Base-by-base conservation (phyloP, 2,888 invertebrate genomes). In the Cataglyphis rosenhaueri region DNA sequence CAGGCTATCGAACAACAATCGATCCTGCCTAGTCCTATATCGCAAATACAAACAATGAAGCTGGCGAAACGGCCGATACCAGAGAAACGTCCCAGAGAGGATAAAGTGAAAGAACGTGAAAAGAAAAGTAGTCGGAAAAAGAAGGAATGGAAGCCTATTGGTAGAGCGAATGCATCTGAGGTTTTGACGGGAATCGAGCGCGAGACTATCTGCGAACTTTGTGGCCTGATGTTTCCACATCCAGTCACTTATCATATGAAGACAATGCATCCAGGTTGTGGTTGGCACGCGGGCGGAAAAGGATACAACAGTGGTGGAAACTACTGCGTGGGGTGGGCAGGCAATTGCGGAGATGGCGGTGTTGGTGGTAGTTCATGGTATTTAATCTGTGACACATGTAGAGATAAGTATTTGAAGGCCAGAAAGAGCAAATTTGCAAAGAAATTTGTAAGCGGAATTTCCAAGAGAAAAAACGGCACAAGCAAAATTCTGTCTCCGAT, bases 191-290 rank as follows among this genome's bases (percentile, higher is more conserved):
- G 92, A 12, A 91, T 91, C 55, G 94, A 94, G 75, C 91, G 91
- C 75, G 95, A 92, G 94, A 96, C 94, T 91, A 95, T 88, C 84
- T 99, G 99, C 95, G 99, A 99, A 94, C 95, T 99, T 55, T 99
- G 99, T 93, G 98, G 97, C 5, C 96, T 97, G 48, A 95, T 95
- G 91, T 97, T 97, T 90, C 96, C 97, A 0, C 96, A 96, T 85
- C 98, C 99, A 0, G 96, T 99, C 0, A 98, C 98, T 0, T 97
- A 97, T 91, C 99, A 99, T 95, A 98, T 99, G 98, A 96, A 97
- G 48, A 96, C 97, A 93, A 95, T 96, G 59, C 99, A 99, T 95
- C 97, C 98, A 0, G 99, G 99, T 0, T 99, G 99, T 94, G 98
- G 98, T 0, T 96, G 97, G 86, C 96, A 97, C 84, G 97, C 98